Evolutionary conservation across 2,888 invertebrate genomes (phyloP), one percentile per base, ranked within the genome.

Genomic region (Ormia ochracea): DNA sequence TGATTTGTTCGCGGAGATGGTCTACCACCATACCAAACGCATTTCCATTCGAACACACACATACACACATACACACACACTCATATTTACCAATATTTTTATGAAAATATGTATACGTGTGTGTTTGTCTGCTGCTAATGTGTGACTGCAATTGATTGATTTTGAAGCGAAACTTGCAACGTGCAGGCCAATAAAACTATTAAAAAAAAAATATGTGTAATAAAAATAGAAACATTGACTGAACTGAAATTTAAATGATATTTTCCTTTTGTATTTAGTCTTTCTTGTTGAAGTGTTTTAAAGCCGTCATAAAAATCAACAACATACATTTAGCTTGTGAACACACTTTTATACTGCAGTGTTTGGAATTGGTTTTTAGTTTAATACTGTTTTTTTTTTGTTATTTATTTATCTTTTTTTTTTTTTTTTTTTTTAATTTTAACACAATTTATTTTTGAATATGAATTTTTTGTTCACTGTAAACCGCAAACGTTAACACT

Each of bases 71-170:
- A n/a, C n/a, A n/a, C n/a, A n/a, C n/a, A n/a, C n/a, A n/a, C n/a
- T n/a, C n/a, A n/a, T n/a, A n/a, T n/a, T n/a, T n/a, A n/a, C n/a
- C n/a, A n/a, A n/a, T n/a, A n/a, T n/a, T n/a, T n/a, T n/a, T n/a
- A n/a, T n/a, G n/a, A n/a, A n/a, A n/a, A n/a, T n/a, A n/a, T n/a
- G n/a, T n/a, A n/a, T 14, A 43, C n/a, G 38, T 26, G 10, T 45
- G 58, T 48, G 26, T 12, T 38, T 43, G 14, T 45, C 48, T 69
- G 36, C 38, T 70, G n/a, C 10, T 19, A 33, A 48, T 41, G 48
- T 45, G 17, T 33, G 45, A 75, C 54, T 72, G 54, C 72, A 80
- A 80, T 72, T 80, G 72, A 76, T 80, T 72, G 76, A 80, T 80
- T 80, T 72, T 26, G 5, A 65, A 65, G 43, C 26, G 38, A 54